Percentiles rank a stretch among this genome's conserved stretches.
These are phyloP conservation scores for Taurulus bubalis DNA, from an alignment of 2,113 vertebrate genomes.

Conservation along the genomic window DNA sequence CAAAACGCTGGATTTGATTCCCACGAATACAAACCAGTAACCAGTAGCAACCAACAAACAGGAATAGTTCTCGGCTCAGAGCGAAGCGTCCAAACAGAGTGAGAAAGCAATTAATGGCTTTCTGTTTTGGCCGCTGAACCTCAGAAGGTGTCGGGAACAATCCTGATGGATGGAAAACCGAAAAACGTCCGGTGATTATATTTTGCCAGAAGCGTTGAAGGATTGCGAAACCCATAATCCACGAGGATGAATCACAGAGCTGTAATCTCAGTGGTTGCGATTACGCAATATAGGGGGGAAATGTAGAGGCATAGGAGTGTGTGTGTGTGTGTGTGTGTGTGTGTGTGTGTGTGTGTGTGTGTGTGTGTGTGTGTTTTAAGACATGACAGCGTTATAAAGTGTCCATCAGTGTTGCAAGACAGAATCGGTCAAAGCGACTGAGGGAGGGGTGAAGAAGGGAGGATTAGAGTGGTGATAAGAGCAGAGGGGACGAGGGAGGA, in stretches of 20 bases:
- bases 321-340: background rate
- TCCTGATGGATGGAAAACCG: slow-evolving; percentile 67
- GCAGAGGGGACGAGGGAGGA: background rate
- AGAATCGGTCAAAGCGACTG: slow-evolving; percentile 9
- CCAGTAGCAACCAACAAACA: background rate
- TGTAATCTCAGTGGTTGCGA: slow-evolving; percentile 55
- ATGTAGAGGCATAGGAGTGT: background rate
- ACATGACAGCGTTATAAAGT: slow-evolving; percentile 40
- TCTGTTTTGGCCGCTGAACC: slow-evolving; percentile 57
- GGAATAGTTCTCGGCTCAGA: slow-evolving; percentile 2
- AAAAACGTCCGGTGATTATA: slow-evolving; percentile 56
- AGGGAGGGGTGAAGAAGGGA: slow-evolving; percentile 18
- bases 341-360: slow-evolving; percentile 18
- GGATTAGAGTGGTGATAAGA: slow-evolving; percentile 25
- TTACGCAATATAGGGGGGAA: slow-evolving; percentile 32
- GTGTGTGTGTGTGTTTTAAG: slow-evolving; percentile 6
- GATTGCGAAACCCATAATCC: slow-evolving; percentile 61
- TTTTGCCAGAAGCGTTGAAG: slow-evolving; percentile 59
- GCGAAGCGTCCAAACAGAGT: too few species aligned
- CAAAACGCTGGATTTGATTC: background rate
- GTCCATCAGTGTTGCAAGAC: slow-evolving; percentile 47
- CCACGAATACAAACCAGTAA: background rate
- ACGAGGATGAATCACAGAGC: slow-evolving; percentile 62
- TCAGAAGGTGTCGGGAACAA: slow-evolving; percentile 66
- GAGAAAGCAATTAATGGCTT: slow-evolving; percentile 51